phyloP scores from a whole-genome alignment of 2,888 invertebrate species.

The Drosophila melanosoma region DNA sequence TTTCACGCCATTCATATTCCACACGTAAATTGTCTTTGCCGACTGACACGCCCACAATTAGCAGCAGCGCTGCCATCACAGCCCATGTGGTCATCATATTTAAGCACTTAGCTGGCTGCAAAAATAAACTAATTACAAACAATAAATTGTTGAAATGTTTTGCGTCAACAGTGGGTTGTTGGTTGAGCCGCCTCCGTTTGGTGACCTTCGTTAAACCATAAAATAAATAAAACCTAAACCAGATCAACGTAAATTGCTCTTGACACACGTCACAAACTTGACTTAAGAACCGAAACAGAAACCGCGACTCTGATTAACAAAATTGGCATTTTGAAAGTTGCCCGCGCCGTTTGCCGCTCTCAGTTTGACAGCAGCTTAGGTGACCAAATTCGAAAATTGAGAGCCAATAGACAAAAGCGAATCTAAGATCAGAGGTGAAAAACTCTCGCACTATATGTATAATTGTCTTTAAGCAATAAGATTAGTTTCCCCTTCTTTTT shows the following conservation, averaged over 20 bases:
- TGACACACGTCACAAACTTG: conserved; percentile 35
- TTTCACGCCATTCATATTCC: conserved; percentile 90
- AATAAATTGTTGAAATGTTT: conserved; percentile 9
- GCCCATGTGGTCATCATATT: conserved; percentile 47
- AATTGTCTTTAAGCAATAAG: neutral
- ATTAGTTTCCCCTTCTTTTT: neutral
- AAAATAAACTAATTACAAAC: conserved; percentile 25
- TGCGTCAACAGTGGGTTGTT: neutral
- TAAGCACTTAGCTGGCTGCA: conserved; percentile 29
- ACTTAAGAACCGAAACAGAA: conserved; percentile 14
- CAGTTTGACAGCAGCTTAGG: conserved; percentile 28
- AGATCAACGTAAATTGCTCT: conserved; percentile 33
- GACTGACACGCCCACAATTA: conserved; percentile 45
- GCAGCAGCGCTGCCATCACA: conserved; percentile 34
- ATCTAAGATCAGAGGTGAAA: conserved; percentile 7
- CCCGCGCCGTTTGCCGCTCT: conserved; percentile 3
- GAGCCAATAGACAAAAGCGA: conserved; percentile 20
- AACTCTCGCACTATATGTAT: neutral
- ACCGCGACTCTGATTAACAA: conserved; percentile 19
- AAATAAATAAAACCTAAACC: conserved; percentile 1
- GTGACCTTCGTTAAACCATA: conserved; percentile 56
- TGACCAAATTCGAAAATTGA: conserved; percentile 28
- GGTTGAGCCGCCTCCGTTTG: conserved; percentile 3
- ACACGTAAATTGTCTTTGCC: conserved; percentile 89
- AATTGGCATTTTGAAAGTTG: conserved; percentile 66